Evolutionary conservation across 1,140 invertebrate species (phyloP), one percentile per base, ranked within the genome.

Genomic region (Halyomorpha halys): DNA sequence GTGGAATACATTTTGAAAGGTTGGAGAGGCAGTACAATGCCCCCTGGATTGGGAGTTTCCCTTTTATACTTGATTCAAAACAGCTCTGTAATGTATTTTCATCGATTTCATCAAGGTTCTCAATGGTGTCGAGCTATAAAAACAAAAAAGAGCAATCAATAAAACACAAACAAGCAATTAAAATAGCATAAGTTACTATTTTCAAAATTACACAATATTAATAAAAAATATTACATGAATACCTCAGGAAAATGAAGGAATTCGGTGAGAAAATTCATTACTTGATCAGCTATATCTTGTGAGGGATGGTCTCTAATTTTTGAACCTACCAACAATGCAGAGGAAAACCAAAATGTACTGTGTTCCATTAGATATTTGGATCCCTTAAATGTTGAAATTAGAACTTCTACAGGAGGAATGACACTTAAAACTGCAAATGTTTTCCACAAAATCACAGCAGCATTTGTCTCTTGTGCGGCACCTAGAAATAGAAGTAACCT

Each of bases 1-100:
- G 23, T 14, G 19, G 19, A 56, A 56, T 56, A 25, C 23, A 56
- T 25, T 54, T 19, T 11, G 56, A 45, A 23, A 65, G 34, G 44
- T 47, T 44, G 27, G 21, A 27, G 16, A 65, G 54, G 18, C 54
- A 59, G 39, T 60, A 44, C 9, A 65, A 27, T 15, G 63, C 63
- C 3, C 60, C 60, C 14, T 45, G 39, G 11, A 61, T 45, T 19
- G 60, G 60, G 19, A 61, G 44, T 45, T 44, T 45, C 4, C 53
- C 53, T 15, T 56, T 25, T 16, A 9, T 21, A 23, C 53, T 23
- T 3, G 15, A 19, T 34, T 49, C 23, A 27, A 49, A 23, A 23
- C 25, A 53, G 18, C 4, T 13, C 27, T 63, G 23, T 18, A 45
- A 21, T 34, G 47, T 63, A 9, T 44, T 27, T 23, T 19, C 19